A percentile compares a stretch with the other conserved stretches of the same genome.
Evolutionary conservation across 2,797 vertebrate species (phyloP).

Genomic region (Amblyraja radiata): DNA sequence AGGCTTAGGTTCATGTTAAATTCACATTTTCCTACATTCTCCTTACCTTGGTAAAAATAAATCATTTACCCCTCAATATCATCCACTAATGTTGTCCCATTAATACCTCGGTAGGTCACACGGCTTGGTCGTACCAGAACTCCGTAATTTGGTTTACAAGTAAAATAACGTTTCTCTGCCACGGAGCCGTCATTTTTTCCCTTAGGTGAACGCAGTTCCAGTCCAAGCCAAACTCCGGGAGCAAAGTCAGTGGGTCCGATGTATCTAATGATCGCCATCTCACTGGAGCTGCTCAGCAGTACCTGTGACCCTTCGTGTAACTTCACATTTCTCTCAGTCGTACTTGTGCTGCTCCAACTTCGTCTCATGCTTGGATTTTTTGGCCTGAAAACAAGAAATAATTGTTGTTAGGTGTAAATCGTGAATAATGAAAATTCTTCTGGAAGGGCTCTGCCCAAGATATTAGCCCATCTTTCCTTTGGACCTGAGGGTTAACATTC

Average conservation of each 20-base stretch:
- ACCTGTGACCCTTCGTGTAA: constrained; percentile 86
- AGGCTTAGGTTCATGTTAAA: constrained; percentile 7
- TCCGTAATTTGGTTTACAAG: constrained; percentile 72
- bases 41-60: neutral
- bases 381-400: constrained; percentile 53
- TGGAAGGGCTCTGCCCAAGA: neutral
- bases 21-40: neutral
- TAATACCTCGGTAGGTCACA: constrained; percentile 86
- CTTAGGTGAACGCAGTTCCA: constrained; percentile 79
- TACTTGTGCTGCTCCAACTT: constrained; percentile 69
- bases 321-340: constrained; percentile 54
- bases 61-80: constrained; percentile 57
- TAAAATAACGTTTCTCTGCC: constrained; percentile 79
- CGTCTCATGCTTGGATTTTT: constrained; percentile 62
- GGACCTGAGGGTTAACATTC: neutral
- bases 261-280: constrained; percentile 85
- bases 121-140: constrained; percentile 85
- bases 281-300: constrained; percentile 82
- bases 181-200: constrained; percentile 87
- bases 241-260: constrained; percentile 83
- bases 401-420: neutral
- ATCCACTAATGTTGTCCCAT: constrained; percentile 73
- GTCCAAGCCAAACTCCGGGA: constrained; percentile 79
- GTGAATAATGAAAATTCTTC: neutral
- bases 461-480: neutral